Conservation (phyloP, 2,113 vertebrate species). For the Melierax canorus region DNA sequence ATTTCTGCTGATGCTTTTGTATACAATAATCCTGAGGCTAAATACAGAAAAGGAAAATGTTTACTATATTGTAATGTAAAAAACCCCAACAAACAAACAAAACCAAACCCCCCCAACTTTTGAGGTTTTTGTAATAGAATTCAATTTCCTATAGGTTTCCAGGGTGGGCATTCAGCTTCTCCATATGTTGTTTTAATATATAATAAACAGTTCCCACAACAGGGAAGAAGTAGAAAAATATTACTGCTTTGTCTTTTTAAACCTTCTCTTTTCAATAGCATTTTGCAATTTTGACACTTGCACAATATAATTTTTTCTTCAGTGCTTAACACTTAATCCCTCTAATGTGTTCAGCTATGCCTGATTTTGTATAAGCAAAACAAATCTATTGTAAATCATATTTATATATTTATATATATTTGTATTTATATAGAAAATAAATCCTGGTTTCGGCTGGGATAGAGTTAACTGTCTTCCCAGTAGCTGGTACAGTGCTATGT, state of each 20-base stretch:
- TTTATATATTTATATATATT: too few relatives aligned
- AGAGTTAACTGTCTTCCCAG: too few relatives aligned
- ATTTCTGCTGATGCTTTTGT: neutral
- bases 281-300: neutral
- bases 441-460: too few relatives aligned
- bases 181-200: neutral
- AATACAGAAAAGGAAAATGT: neutral
- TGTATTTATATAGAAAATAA: neutral
- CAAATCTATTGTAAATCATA: neutral
- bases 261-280: neutral
- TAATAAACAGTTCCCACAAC: neutral
- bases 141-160: neutral
- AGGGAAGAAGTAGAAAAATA: neutral
- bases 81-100: neutral
- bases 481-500: too few relatives aligned
- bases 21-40: neutral
- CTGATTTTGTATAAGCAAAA: neutral
- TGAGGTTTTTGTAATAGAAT: neutral
- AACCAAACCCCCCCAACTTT: rapidly evolving
- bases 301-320: neutral
- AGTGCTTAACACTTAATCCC: neutral
- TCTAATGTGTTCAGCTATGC: neutral
- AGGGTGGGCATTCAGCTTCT: neutral
- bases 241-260: neutral
- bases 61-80: neutral